Base-by-base conservation (phyloP, 2,797 vertebrate species). In the Rhinophrynus dorsalis region DNA sequence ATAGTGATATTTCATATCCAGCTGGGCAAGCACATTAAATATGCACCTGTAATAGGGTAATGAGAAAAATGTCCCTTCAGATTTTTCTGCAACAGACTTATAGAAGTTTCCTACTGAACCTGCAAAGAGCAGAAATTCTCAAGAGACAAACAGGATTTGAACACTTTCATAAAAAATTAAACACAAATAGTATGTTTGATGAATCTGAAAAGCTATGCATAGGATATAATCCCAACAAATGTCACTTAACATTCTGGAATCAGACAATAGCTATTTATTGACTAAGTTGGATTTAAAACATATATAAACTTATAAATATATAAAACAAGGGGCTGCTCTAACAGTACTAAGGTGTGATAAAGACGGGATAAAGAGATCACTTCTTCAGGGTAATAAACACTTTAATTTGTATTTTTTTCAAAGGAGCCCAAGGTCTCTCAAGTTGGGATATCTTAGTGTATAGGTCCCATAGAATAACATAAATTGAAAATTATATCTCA, bases 11-110 rank as follows among this genome's bases (percentile, higher is more conserved):
- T 62, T 73, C 73, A 27, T 68, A 67, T 50, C 65, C 35, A 77
- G 74, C 54, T 38, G 42, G 64, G 45, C 18, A 1, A 55, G 1
- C 5, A 58, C 56, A 18, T 64, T 78, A 66, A 18, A 21, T 77
- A 65, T 60, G 67, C 59, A 75, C 54, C 60, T 72, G 62, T 72
- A 69, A 55, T 67, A 77, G 30, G 67, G 59, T 74, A 78, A 73
- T 63, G 50, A 76, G 61, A 67, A 33, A 58, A 69, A 47, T 70
- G 54, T 38, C 67, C 74, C 74, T 70, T 66, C 13, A 33, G 54
- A 68, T 76, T 67, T 67, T 57, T 18, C 59, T 24, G 56, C 60
- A 77, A 81, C 47, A 50, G 67, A 68, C 29, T 18, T 66, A 65
- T 42, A 58, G 40, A 56, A 45, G 11, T 17, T 73, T 20, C 1